A percentile compares a stretch with the other conserved stretches of the same genome.
Evolutionary conservation across 2,113 vertebrate genomes (phyloP).

Genomic region (Micromys minutus): DNA sequence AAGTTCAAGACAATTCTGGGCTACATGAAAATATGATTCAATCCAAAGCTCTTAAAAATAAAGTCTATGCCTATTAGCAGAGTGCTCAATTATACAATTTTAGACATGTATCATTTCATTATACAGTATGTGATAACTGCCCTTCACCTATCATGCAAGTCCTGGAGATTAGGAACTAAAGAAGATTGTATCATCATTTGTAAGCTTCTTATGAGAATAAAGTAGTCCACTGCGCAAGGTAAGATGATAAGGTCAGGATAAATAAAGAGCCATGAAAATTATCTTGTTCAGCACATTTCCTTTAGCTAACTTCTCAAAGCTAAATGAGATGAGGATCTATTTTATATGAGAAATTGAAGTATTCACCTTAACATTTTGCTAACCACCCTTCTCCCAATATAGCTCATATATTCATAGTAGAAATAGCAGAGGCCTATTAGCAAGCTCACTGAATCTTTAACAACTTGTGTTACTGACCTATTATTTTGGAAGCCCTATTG

Average conservation of each 20-base stretch:
- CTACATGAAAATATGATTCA: not conserved
- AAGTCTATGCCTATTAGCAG: not conserved
- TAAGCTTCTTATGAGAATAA: not conserved
- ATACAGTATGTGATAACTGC: not conserved
- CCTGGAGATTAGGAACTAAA: not conserved
- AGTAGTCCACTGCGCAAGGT: not conserved
- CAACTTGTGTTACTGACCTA: not conserved
- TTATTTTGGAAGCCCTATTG: not conserved
- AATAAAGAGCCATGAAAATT: not conserved
- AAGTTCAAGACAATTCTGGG: not conserved
- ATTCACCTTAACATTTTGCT: not conserved
- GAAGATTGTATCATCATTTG: not conserved
- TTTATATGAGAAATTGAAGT: constrained; percentile 37
- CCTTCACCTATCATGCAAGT: not conserved
- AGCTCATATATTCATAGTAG: not conserved
- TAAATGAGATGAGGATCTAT: not conserved
- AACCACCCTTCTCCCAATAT: not conserved
- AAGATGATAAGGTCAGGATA: not conserved
- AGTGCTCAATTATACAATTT: not conserved
- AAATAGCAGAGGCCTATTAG: not conserved
- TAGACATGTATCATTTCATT: not conserved
- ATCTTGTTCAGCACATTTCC: not conserved
- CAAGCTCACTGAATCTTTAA: not conserved
- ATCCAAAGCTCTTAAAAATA: not conserved
- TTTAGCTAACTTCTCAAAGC: not conserved